A percentile compares a stretch with the other conserved stretches of the same genome.
Conservation (phyloP, 2,888 invertebrate genomes). For the Rhimphoctona megacephalus region DNA sequence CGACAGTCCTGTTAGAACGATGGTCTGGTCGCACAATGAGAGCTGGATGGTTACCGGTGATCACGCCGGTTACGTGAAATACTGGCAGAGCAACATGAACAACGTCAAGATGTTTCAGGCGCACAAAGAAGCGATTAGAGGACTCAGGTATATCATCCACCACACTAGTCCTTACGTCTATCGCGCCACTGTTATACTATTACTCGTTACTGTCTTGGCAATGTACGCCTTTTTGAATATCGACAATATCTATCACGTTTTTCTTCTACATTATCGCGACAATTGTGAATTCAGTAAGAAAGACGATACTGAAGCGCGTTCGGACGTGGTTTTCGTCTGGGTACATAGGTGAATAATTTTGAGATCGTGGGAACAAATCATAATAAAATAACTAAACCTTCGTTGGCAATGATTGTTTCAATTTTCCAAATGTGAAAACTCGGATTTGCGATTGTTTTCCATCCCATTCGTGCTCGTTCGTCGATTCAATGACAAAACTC, state of each 20-base stretch:
- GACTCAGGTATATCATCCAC: conserved; percentile 93
- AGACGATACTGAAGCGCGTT: neutral
- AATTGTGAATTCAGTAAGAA: conserved; percentile 5
- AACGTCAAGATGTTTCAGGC: conserved; percentile 99
- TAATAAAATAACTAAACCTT: conserved; percentile 13
- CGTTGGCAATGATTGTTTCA: neutral
- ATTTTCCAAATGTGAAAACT: conserved; percentile 45
- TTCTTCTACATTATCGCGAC: conserved; percentile 24
- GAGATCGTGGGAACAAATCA: conserved; percentile 19
- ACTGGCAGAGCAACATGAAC: conserved; percentile 99
- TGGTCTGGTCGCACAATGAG: conserved; percentile 99
- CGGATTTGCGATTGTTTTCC: conserved; percentile 35
- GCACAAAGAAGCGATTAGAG: conserved; percentile 99
- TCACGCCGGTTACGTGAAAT: conserved; percentile 99
- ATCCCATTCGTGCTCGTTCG: conserved; percentile 8
- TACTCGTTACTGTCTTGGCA: conserved; percentile 59
- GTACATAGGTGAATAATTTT: conserved; percentile 78
- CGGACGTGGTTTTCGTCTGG: conserved; percentile 75
- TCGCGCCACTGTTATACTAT: conserved; percentile 78
- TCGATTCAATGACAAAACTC: conserved; percentile 7
- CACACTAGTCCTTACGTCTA: conserved; percentile 84
- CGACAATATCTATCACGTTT: conserved; percentile 16
- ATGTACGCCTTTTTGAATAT: conserved; percentile 44
- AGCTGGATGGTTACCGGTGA: conserved; percentile 99
- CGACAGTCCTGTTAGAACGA: conserved; percentile 98